These are phyloP conservation scores for Branchinecta lindahli DNA, from an alignment of 1,140 invertebrate genomes.

Conservation along the genomic window DNA sequence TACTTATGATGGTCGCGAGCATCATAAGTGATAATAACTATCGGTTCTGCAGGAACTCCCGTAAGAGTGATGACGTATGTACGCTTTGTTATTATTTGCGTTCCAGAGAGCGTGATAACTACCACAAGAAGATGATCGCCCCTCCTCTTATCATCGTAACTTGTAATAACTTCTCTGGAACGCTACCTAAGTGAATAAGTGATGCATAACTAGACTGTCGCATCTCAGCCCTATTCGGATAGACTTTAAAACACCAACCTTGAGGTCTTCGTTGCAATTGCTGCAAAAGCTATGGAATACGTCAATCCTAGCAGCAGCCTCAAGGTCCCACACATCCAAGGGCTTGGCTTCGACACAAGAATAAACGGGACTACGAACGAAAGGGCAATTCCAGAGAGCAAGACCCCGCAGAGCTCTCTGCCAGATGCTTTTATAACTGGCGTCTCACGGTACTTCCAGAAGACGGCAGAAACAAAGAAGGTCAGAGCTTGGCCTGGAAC, in stretches of 20 bases:
- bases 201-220: too few species aligned
- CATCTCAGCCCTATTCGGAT: too few species aligned
- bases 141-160: too few species aligned
- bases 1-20: too few species aligned
- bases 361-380: slow-evolving; percentile 42
- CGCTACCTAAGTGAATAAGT: too few species aligned
- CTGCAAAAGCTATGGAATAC: slow-evolving; percentile 41
- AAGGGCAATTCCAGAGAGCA: slow-evolving; percentile 36
- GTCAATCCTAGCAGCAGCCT: slow-evolving; percentile 40
- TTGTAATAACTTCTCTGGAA: too few species aligned
- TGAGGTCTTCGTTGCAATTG: slow-evolving; percentile 43
- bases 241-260: slow-evolving; percentile 13
- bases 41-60: too few species aligned
- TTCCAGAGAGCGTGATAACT: too few species aligned
- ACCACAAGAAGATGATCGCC: too few species aligned
- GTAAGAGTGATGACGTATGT: too few species aligned
- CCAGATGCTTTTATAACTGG: slow-evolving; percentile 44
- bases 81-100: too few species aligned
- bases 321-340: slow-evolving; percentile 35
- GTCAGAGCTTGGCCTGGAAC: slow-evolving; percentile 61
- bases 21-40: too few species aligned
- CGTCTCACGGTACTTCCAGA: slow-evolving; percentile 43
- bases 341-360: slow-evolving; percentile 36
- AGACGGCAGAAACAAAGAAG: slow-evolving; percentile 46
- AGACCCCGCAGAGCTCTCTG: slow-evolving; percentile 35